Evolutionary conservation across 92 coral and sea anemone species (phyloP).

Genomic region (Actinernus sp.): DNA sequence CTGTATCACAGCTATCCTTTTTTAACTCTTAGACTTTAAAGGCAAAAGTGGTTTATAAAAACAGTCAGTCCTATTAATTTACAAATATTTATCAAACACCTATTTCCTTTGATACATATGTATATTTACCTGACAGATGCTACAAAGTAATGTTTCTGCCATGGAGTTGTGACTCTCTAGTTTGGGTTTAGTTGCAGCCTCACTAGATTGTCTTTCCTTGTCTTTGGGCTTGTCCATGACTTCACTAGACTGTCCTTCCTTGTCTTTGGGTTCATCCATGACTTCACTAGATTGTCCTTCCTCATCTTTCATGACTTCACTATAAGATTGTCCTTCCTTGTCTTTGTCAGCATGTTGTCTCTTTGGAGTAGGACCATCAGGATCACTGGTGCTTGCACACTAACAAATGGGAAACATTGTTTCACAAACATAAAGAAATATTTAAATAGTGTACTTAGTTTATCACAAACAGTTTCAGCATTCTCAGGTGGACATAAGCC

Average conservation of each 20-base stretch:
- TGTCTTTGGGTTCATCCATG: slow-evolving; percentile 13
- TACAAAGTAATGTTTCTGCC: slow-evolving; percentile 80
- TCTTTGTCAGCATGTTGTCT: slow-evolving; percentile 13
- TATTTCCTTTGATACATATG: no score
- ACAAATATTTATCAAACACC: no score
- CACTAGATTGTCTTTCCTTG: neutral
- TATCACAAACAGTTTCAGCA: no score
- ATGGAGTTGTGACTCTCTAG: slow-evolving; percentile 60
- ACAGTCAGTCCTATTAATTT: no score
- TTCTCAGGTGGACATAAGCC: no score
- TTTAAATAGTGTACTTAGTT: no score
- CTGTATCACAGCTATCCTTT: no score
- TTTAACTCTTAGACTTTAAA: no score
- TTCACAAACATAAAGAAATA: no score
- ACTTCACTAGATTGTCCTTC: slow-evolving; percentile 6
- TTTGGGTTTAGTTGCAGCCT: slow-evolving; percentile 1
- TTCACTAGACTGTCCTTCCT: slow-evolving; percentile 6
- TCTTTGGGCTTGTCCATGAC: slow-evolving; percentile 6
- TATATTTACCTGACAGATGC: slow-evolving; percentile 84
- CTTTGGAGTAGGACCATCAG: slow-evolving; percentile 26
- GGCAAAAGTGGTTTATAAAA: no score
- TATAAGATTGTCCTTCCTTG: neutral
- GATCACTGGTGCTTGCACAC: slow-evolving; percentile 17
- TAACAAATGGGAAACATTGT: no score
- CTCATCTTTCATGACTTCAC: no score